Evolutionary conservation across 1,140 invertebrate genomes (phyloP), one percentile per base, ranked within the genome.

Genomic region (Eurosta solidaginis): DNA sequence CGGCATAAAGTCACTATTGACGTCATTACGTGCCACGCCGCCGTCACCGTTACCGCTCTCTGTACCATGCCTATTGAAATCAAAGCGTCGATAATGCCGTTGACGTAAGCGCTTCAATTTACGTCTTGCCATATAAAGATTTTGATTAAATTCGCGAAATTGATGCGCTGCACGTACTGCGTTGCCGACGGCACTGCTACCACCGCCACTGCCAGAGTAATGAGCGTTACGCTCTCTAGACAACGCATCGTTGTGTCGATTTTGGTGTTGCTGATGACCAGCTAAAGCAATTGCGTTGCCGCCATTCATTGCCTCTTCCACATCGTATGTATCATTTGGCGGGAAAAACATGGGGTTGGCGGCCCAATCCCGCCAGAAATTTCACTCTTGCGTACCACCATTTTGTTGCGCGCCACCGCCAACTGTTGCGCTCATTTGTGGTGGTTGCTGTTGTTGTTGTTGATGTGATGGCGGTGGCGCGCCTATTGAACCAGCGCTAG

Each of bases 331-430:
- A 29, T 79, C 77, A 22, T 54, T 54, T 42, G 80, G 80, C 82
- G 85, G 83, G 82, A 86, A 86, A 80, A 85, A 84, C 79, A 87
- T 83, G 81, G 85, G 85, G 84, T 87, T 87, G 78, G 84, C 81
- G 79, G 83, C 85, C 85, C 85, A 87, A 85, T 87, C 85, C 86
- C 83, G 85, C 85, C 85, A 87, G 82, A 87, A 83, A 74, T 89
- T 87, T 88, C 86, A 93, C 88, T 93, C 91, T 85, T 92, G 92
- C 78, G 90, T 91, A 3, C 78, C 78, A 81, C 92, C 92, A 85
- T 92, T 92, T 81, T 92, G 91, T 82, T 92, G 92, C 17, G 77
- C 17, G 73, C 45, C 45, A n/a, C 36, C 22, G 29, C 20, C 17
- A 63, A 45, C 36, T 49, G 33, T 52, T 45, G 42, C 10, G 27